A percentile compares a stretch with the other conserved stretches of the same genome.
Evolutionary conservation across 2,113 vertebrate genomes (phyloP).

Genomic region (Sander lucioperca): DNA sequence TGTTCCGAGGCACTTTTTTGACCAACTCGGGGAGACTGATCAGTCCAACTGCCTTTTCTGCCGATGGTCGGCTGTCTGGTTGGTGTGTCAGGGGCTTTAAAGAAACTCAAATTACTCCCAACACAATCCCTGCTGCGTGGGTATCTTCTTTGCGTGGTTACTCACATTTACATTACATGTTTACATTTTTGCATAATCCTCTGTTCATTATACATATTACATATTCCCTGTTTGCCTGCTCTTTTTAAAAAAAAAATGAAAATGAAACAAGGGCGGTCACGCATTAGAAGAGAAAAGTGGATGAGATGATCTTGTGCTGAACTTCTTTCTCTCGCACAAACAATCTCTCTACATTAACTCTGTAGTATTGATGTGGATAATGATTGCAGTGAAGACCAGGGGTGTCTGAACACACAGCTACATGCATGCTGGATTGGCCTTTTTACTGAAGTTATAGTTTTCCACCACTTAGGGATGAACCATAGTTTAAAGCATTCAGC

Average conservation of each 20-base stretch:
- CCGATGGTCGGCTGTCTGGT: too few species aligned
- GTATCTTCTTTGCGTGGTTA: background rate
- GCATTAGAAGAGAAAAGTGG: background rate
- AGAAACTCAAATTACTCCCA: conserved; percentile 10
- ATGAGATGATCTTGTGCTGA: background rate
- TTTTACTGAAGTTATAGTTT: conserved; percentile 7
- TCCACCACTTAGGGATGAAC: conserved; percentile 20
- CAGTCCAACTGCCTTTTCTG: too few species aligned
- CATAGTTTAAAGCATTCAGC: conserved; percentile 23
- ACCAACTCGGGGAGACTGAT: too few species aligned
- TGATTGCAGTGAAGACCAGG: conserved; percentile 11
- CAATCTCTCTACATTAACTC: background rate
- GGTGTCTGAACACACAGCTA: conserved; percentile 3
- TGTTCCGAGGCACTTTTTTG: too few species aligned
- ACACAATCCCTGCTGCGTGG: conserved; percentile 8
- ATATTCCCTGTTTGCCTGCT: background rate
- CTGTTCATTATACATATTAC: background rate
- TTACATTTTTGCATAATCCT: background rate
- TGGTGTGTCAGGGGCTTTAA: background rate
- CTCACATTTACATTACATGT: background rate
- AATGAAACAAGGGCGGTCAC: background rate
- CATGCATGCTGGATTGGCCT: background rate
- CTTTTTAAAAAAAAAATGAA: background rate
- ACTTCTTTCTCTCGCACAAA: background rate
- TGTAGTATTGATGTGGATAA: background rate